Base-by-base conservation (phyloP, 2,113 vertebrate genomes). In the Limanda limanda region DNA sequence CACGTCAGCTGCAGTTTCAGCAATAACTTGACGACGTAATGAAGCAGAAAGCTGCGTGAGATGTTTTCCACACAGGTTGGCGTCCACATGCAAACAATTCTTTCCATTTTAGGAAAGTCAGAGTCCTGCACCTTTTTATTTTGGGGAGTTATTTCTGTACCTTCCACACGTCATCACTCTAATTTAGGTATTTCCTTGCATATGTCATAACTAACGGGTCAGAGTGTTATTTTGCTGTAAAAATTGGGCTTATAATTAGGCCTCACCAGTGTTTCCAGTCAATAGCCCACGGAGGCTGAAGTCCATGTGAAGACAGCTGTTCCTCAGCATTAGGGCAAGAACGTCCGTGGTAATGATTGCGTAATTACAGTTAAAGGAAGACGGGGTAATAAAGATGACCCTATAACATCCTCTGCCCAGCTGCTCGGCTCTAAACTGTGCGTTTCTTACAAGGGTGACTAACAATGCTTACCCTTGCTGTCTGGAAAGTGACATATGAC, bases 321-420 rank as follows among this genome's bases (percentile, higher is more conserved):
- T 90, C 88, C 82, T 70, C 67, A 62, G 72, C 75, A 76, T 85
- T 82, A 58, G 64, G 47, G 70, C 31, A 25, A 67, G 65, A 76
- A 87, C 24, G 66, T 76, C 73, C n/a, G 12, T 37, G 59, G 73
- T 83, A 87, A 89, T 82, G 62, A 91, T 82, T 81, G 76, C 9
- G 14, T 88, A 91, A 92, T 93, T 85, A 92, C 83, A 79, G 89
- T 84, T 89, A 86, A 81, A 63, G 70, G 81, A 86, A 77, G 79
- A 81, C 21, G 27, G 81, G 80, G 83, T 74, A 59, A 82, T 83
- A 81, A 85, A 84, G 71, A 76, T 62, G 79, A 76, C 75, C 71
- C 54, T 68, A 42, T 63, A 68, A 48, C 11, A 73, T 78, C 68
- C 20, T 81, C 59, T 37, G 70, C 75, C 81, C 89, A 91, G 83